Conservation (phyloP, 1,140 invertebrate species). For the Neotoxoptera formosana region DNA sequence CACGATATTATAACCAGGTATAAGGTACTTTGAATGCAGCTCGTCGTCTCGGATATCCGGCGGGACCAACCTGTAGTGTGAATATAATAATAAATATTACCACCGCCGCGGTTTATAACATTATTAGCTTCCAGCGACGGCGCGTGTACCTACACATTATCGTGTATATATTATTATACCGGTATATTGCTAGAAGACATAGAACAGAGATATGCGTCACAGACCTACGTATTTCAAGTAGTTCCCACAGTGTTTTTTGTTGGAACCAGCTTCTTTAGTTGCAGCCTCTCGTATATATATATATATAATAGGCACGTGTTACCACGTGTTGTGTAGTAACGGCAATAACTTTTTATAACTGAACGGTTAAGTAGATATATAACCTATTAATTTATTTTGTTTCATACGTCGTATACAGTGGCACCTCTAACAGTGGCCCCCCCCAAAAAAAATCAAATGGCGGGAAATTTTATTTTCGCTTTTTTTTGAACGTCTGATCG, state of each 20-base stretch:
- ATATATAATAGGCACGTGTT: no score
- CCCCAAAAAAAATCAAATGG: no score
- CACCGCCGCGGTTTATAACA: neutral
- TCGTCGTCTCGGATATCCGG: constrained; percentile 1
- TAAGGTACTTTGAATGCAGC: constrained; percentile 20
- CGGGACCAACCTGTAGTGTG: constrained; percentile 30
- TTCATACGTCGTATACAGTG: no score
- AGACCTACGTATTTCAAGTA: neutral
- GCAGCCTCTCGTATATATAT: no score
- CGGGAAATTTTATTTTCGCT: no score
- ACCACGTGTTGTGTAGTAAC: no score
- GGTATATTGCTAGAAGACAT: neutral
- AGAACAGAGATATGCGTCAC: neutral
- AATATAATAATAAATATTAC: constrained; percentile 23
- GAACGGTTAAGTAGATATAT: no score
- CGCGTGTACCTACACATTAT: neutral
- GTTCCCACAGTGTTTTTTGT: neutral
- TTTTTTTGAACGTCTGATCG: no score
- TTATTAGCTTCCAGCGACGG: neutral
- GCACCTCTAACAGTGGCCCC: no score
- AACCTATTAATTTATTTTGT: no score
- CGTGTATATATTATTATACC: neutral
- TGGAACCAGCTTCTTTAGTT: neutral
- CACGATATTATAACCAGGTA: constrained; percentile 17
- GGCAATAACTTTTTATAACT: no score